These are phyloP conservation scores for Syrista parreyssii DNA, from an alignment of 2,888 invertebrate genomes.

Conservation along the genomic window DNA sequence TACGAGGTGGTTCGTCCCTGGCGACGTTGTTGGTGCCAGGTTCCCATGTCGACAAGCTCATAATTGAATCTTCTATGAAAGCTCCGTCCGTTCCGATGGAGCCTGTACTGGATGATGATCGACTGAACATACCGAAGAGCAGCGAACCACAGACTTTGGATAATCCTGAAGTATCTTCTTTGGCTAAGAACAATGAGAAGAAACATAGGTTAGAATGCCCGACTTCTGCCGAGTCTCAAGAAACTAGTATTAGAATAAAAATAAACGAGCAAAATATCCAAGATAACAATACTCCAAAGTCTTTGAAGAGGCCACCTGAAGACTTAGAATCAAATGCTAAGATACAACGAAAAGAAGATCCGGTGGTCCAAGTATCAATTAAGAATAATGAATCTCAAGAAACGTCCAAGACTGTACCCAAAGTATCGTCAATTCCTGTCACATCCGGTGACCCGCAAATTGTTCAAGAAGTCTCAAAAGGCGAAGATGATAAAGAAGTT, in stretches of 20 bases:
- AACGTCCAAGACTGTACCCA: neutral
- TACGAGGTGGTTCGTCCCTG: neutral
- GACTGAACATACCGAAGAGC: neutral
- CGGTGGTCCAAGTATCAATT: neutral
- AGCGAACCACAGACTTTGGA: neutral
- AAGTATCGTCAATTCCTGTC: neutral
- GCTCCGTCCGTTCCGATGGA: slow-evolving; percentile 1
- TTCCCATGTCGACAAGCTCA: neutral
- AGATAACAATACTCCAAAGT: neutral
- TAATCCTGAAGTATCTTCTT: neutral
- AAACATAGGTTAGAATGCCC: neutral
- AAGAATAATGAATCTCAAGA: neutral
- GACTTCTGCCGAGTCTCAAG: neutral
- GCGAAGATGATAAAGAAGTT: neutral
- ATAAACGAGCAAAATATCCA: neutral
- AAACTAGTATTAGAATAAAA: neutral
- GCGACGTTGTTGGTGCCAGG: neutral
- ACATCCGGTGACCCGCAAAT: neutral
- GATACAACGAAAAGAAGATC: slow-evolving; percentile 2
- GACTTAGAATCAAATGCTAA: slow-evolving; percentile 3
- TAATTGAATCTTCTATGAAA: neutral
- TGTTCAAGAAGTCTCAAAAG: slow-evolving; percentile 6
- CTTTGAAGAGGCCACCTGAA: slow-evolving; percentile 11
- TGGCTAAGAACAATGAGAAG: neutral
- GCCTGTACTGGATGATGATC: neutral